phyloP scores from a whole-genome alignment of 2,888 invertebrate genomes.

The Oligia fasciuncula region DNA sequence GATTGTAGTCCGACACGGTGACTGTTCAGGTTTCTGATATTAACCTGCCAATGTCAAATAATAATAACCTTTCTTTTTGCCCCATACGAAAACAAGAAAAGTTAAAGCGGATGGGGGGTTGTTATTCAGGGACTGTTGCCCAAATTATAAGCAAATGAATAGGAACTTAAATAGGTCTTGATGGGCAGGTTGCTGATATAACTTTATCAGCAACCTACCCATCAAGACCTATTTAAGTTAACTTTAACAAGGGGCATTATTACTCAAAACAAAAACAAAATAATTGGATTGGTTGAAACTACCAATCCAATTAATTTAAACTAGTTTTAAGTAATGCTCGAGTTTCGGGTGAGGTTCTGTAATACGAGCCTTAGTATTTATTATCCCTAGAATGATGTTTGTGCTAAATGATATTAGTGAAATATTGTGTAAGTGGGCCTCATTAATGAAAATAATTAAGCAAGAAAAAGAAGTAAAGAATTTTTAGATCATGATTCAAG shows the following conservation, averaged over 20 bases:
- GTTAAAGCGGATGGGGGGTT: not conserved
- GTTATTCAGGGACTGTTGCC: not conserved
- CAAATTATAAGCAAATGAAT: slow-evolving; percentile 11
- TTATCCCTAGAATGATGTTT: not conserved
- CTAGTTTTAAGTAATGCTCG: not conserved
- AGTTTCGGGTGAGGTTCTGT: not conserved
- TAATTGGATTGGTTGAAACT: too few relatives aligned
- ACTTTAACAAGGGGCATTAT: not conserved
- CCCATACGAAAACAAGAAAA: slow-evolving; percentile 20
- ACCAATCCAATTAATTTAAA: not conserved
- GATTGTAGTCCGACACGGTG: slow-evolving; percentile 37
- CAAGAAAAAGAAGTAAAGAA: not conserved
- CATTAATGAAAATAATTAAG: not conserved
- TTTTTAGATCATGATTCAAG: not conserved
- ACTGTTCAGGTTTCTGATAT: slow-evolving; percentile 35
- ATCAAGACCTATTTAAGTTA: too few relatives aligned
- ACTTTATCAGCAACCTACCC: too few relatives aligned
- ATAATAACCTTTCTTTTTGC: slow-evolving; percentile 36
- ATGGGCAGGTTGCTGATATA: not conserved
- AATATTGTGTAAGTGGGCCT: not conserved
- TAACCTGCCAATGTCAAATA: slow-evolving; percentile 39
- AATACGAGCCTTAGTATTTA: not conserved
- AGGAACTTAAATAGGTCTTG: slow-evolving; percentile 15
- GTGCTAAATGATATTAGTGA: slow-evolving; percentile 9
- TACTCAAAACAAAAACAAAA: not conserved